Base-by-base conservation (phyloP, 2,797 vertebrate genomes). In the Caiman crocodilus region DNA sequence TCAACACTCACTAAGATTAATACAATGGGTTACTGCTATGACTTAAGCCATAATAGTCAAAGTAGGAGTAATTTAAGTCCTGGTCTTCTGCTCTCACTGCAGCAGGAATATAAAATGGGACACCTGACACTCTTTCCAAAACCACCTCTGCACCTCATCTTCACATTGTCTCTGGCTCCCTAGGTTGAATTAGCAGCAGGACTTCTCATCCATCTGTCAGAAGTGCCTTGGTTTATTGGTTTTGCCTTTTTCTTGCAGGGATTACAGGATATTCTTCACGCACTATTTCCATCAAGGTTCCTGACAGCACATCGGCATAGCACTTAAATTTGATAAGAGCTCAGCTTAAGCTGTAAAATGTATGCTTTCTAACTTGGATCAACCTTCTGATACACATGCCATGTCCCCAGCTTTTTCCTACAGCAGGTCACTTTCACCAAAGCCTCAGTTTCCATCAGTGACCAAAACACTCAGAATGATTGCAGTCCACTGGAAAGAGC, bases 371-470 rank as follows among this genome's bases (percentile, higher is more conserved):
- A 79, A 12, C 56, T 50, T 42, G 77, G 81, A 83, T 88, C 26
- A 14, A 58, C 75, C 35, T 21, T 90, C 65, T 14, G 67, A 35
- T 82, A 73, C 55, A 50, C 35, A 63, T 57, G 32, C 20, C 59
- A 92, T 81, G n/a, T 1, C 65, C 65, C 88, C 61, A 84, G 50
- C 26, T 92, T 93, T 91, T 50, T 50, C 42, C 42, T 77, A 82
- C 21, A 77, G 26, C 23, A 50, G 9, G 42, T 50, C 42, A 3
- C 42, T 50, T 50, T 50, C 42, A 50, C 42, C 42, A 50, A 10
- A 50, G 42, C 42, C 42, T 50, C 42, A 50, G 42, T 50, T 50
- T 50, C 42, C 42, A 50, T 50, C 42, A 10, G 42, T 50, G 42
- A 50, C 42, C 9, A 10, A 50, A 50, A 50, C 42, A 10, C 42